A percentile compares a stretch with the other conserved stretches of the same genome.
phyloP scores from a whole-genome alignment of 2,113 vertebrate genomes.

The Thalassarche chlororhynchos region DNA sequence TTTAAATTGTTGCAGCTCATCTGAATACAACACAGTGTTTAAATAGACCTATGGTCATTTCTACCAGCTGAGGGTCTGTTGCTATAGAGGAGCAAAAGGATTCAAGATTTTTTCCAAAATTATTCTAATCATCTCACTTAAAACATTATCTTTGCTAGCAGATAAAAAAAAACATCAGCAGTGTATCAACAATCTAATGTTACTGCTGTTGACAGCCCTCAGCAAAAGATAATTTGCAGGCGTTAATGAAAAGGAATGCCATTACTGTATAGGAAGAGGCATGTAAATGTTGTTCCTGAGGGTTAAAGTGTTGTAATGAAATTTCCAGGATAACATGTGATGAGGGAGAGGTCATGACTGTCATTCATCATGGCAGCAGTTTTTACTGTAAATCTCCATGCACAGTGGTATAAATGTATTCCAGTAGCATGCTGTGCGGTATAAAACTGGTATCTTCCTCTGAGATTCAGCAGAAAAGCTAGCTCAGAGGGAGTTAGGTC shows the following conservation, averaged over 20 bases:
- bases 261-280: not conserved
- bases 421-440: rapidly evolving
- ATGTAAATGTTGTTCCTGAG: not conserved
- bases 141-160: not conserved
- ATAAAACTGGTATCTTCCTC: not conserved
- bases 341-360: not conserved
- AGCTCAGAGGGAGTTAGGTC: not conserved
- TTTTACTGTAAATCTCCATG: not conserved
- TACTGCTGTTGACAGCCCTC: not conserved
- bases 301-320: not conserved
- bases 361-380: not conserved
- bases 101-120: not conserved
- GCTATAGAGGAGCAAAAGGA: not conserved
- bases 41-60: not conserved
- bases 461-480: not conserved
- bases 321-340: not conserved
- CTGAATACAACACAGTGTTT: not conserved
- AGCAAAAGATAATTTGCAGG: not conserved
- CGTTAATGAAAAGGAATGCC: not conserved
- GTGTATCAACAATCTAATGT: not conserved
- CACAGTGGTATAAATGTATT: not conserved
- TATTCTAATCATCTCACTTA: not conserved
- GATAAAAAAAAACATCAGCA: not conserved
- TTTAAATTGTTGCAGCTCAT: not conserved
- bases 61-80: not conserved